Conservation (phyloP, 2,888 invertebrate species). For the Agrochola litura region DNA sequence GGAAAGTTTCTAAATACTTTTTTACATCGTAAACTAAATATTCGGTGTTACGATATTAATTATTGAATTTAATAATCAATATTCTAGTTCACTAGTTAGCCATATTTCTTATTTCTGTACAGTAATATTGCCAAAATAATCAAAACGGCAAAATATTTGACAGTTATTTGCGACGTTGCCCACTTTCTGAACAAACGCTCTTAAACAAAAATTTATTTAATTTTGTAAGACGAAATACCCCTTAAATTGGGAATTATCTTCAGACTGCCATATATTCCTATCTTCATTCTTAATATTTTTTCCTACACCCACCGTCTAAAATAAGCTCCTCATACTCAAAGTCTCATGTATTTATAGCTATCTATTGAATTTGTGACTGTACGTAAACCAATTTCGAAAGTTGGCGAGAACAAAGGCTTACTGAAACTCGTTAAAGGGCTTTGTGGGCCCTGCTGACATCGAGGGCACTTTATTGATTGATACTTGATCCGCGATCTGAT, state of each 20-base stretch:
- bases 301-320: not conserved
- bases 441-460: constrained; percentile 73
- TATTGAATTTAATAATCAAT: no score
- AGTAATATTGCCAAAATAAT: no score
- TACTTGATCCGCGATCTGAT: constrained; percentile 63
- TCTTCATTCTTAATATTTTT: not conserved
- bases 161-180: no score
- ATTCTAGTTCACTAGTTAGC: no score
- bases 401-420: constrained; percentile 70
- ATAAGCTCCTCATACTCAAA: constrained; percentile 32
- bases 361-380: constrained; percentile 56
- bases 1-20: no score
- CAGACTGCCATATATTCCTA: not conserved
- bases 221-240: not conserved
- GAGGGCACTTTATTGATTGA: constrained; percentile 72
- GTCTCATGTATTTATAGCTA: constrained; percentile 22
- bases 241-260: not conserved
- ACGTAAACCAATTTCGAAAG: constrained; percentile 68
- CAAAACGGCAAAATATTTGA: no score
- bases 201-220: not conserved
- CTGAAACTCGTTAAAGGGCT: constrained; percentile 74
- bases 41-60: no score
- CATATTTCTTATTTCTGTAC: no score
- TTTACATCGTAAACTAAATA: no score
- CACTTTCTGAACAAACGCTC: not conserved